Evolutionary conservation across 2,888 invertebrate species (phyloP).

Genomic region (Drosophila mulleri): DNA sequence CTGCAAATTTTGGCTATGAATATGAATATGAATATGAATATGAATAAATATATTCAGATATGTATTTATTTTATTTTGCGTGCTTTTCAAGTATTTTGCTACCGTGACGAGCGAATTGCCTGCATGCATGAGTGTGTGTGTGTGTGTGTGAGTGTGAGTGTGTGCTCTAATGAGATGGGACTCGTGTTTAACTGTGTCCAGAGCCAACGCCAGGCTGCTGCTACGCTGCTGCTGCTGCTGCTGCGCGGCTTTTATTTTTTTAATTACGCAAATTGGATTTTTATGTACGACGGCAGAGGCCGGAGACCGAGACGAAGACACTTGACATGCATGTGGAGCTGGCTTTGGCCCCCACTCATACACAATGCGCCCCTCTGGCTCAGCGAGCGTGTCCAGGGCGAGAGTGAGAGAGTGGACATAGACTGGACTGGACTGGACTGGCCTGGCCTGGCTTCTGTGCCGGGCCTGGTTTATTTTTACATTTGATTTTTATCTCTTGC

Average conservation of each 20-base stretch:
- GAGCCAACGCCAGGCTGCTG: constrained; percentile 39
- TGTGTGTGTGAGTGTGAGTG: constrained; percentile 8
- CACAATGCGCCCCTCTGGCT: constrained; percentile 7
- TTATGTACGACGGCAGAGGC: constrained; percentile 59
- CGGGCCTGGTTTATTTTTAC: constrained; percentile 40
- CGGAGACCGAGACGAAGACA: constrained; percentile 58
- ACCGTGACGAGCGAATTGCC: constrained; percentile 51
- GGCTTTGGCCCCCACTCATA: constrained; percentile 31
- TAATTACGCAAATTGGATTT: constrained; percentile 81
- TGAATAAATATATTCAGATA: constrained; percentile 48
- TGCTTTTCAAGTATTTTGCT: constrained; percentile 62
- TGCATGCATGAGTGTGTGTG: neutral
- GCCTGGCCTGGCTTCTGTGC: constrained; percentile 12
- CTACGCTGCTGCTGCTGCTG: neutral
- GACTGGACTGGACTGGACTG: constrained; percentile 23
- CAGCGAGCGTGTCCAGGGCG: constrained; percentile 21
- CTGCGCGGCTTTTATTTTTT: constrained; percentile 66
- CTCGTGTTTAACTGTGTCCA: constrained; percentile 52
- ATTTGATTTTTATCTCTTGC: constrained; percentile 61
- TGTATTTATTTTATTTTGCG: constrained; percentile 37
- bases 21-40: constrained; percentile 43
- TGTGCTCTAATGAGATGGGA: constrained; percentile 73
- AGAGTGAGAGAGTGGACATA: constrained; percentile 32
- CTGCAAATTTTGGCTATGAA: constrained; percentile 31
- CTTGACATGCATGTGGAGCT: constrained; percentile 74